Evolutionary conservation across 2,888 invertebrate species (phyloP).

Genomic region (Cephus spinipes): DNA sequence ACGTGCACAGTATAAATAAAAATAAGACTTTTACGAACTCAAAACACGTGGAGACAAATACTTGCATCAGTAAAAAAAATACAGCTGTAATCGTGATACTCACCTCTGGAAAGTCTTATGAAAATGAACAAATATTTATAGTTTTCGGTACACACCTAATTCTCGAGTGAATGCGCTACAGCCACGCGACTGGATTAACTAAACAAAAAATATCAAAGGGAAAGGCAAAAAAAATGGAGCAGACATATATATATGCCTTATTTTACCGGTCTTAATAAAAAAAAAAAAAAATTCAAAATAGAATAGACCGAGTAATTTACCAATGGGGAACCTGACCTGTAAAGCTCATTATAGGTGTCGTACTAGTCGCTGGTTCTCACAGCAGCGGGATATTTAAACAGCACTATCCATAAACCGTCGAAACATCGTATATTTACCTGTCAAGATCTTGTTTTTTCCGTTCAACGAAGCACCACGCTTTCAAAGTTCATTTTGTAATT

Average conservation of each 20-base stretch:
- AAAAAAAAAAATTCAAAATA: not conserved
- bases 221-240: constrained; percentile 12
- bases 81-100: not conserved
- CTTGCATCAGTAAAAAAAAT: not conserved
- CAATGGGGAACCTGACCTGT: too few relatives aligned
- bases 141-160: not conserved
- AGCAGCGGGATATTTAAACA: too few relatives aligned
- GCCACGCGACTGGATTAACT: not conserved
- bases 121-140: not conserved
- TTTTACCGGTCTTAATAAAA: constrained; percentile 1
- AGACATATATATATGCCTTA: not conserved
- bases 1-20: not conserved
- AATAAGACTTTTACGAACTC: not conserved
- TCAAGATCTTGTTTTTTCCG: too few relatives aligned
- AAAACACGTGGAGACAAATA: not conserved
- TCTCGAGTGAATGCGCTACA: not conserved
- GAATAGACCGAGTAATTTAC: not conserved
- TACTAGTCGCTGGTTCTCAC: too few relatives aligned
- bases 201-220: constrained; percentile 14
- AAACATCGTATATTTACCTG: too few relatives aligned
- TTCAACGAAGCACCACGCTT: too few relatives aligned
- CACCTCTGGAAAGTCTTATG: not conserved
- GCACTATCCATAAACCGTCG: too few relatives aligned
- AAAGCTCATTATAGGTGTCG: too few relatives aligned
- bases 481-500: too few relatives aligned